These are phyloP conservation scores for Semotilus atromaculatus DNA, from an alignment of 2,797 vertebrate genomes.

Conservation along the genomic window DNA sequence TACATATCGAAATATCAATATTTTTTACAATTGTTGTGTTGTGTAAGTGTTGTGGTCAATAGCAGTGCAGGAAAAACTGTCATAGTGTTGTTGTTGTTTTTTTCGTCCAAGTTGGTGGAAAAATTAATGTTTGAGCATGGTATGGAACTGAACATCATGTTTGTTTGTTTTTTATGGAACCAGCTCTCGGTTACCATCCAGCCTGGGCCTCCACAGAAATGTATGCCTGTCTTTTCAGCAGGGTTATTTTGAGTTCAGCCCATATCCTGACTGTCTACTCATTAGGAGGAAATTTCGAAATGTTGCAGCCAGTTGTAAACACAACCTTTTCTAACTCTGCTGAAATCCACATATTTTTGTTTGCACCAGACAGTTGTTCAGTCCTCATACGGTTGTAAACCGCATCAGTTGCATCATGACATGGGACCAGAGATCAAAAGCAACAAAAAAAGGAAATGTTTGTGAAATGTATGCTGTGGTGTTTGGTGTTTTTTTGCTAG, in stretches of 20 bases:
- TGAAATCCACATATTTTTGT: conserved; percentile 41
- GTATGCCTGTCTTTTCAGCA: not conserved
- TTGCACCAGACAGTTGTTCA: conserved; percentile 10
- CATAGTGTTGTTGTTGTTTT: not conserved
- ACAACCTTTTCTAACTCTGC: conserved; percentile 12
- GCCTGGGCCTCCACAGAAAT: not conserved
- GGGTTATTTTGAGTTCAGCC: conserved; percentile 27
- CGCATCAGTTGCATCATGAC: conserved; percentile 45
- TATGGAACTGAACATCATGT: not conserved
- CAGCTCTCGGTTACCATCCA: not conserved
- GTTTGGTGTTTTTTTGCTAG: conserved; percentile 18
- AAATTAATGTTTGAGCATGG: not conserved
- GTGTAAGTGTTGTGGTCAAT: too few species aligned
- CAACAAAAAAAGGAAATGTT: not conserved
- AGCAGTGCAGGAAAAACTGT: too few species aligned
- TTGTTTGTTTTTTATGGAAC: not conserved
- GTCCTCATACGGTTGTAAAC: not conserved
- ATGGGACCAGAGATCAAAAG: conserved; percentile 25
- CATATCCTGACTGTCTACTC: conserved; percentile 31
- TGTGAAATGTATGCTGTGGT: not conserved
- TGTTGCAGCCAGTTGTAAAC: conserved; percentile 23
- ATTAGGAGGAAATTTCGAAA: conserved; percentile 30
- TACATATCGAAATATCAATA: too few species aligned
- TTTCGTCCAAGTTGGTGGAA: not conserved
- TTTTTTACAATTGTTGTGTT: too few species aligned